Evolutionary conservation across 2,888 invertebrate genomes (phyloP).

Genomic region (Amphipyra berbera): DNA sequence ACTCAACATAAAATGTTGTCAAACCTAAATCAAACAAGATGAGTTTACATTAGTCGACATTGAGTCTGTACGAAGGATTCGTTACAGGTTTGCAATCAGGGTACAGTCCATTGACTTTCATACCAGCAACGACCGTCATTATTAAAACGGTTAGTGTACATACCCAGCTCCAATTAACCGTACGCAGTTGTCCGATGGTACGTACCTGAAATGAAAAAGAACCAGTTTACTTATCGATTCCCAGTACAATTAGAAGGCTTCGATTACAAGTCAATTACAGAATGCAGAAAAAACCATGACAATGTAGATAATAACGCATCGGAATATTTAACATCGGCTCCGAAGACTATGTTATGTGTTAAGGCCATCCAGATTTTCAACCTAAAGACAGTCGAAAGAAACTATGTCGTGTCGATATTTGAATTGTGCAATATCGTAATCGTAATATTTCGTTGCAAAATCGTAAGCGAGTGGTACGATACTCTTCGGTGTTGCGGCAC

Average conservation of each 20-base stretch:
- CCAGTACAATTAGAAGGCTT: conserved; percentile 65
- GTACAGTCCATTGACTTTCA: conserved; percentile 58
- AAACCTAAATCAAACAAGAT: conserved; percentile 41
- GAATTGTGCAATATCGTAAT: conserved; percentile 66
- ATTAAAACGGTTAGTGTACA: conserved; percentile 62
- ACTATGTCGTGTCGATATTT: conserved; percentile 49
- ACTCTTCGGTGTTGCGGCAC: conserved; percentile 72
- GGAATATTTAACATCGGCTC: conserved; percentile 47
- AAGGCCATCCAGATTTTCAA: conserved; percentile 52
- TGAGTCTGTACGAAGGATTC: conserved; percentile 48
- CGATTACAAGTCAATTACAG: conserved; percentile 61
- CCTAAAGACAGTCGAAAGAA: conserved; percentile 46
- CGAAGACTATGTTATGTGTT: conserved; percentile 43
- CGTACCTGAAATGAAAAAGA: conserved; percentile 75
- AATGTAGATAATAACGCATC: conserved; percentile 55
- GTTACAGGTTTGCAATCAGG: conserved; percentile 61
- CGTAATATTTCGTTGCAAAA: conserved; percentile 72
- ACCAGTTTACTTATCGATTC: conserved; percentile 69
- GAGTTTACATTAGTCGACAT: conserved; percentile 51
- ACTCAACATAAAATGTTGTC: conserved; percentile 30
- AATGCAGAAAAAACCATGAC: conserved; percentile 51
- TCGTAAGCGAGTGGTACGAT: conserved; percentile 63
- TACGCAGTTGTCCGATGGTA: conserved; percentile 57
- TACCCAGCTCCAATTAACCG: conserved; percentile 62
- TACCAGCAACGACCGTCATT: conserved; percentile 47